Conservation (phyloP, 2,113 vertebrate genomes). For the Macaca nemestrina region DNA sequence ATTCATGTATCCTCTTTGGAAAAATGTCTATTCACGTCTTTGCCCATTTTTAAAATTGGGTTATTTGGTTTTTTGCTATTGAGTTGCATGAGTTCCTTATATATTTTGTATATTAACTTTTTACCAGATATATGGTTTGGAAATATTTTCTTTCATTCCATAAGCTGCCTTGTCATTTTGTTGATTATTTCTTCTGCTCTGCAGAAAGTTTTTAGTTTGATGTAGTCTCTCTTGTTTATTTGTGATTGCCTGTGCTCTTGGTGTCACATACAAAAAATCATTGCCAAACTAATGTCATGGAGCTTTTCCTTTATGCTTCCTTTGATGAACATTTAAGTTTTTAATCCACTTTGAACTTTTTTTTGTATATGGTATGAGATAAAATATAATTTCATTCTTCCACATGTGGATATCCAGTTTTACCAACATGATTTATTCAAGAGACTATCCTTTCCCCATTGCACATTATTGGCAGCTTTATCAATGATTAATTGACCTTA, state of each 20-base stretch:
- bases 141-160: neutral
- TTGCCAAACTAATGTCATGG: neutral
- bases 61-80: neutral
- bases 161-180: neutral
- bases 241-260: neutral
- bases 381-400: neutral
- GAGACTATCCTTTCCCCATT: neutral
- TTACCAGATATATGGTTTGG: too few species aligned
- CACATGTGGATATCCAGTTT: neutral
- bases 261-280: neutral
- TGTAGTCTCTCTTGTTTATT: neutral
- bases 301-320: neutral
- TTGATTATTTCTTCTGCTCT: neutral
- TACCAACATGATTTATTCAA: neutral
- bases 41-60: neutral
- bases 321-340: neutral
- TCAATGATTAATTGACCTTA: neutral
- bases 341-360: neutral
- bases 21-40: neutral
- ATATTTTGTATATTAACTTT: neutral
- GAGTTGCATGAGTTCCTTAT: neutral
- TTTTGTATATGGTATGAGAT: neutral
- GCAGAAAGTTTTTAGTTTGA: neutral
- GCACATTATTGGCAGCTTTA: neutral
- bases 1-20: neutral